Evolutionary conservation across 2,888 invertebrate species (phyloP).

Genomic region (Sphaerophoria taeniata): DNA sequence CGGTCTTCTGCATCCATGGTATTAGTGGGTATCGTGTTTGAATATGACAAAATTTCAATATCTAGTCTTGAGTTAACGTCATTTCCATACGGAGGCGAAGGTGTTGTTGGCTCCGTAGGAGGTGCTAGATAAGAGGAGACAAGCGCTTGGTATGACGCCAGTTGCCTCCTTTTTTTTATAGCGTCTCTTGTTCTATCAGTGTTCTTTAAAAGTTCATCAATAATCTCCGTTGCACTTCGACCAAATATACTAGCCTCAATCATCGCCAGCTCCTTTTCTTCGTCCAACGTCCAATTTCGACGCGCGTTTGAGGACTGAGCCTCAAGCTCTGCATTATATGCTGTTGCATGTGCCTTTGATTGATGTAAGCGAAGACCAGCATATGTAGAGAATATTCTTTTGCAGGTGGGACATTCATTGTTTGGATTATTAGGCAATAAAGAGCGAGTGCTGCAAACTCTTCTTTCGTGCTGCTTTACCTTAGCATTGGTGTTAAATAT

Average conservation of each 20-base stretch:
- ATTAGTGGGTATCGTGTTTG: background rate
- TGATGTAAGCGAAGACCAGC: background rate
- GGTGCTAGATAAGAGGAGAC: background rate
- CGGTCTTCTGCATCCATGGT: background rate
- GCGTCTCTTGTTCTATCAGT: background rate
- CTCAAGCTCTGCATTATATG: background rate
- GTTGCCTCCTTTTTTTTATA: background rate
- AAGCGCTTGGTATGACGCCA: background rate
- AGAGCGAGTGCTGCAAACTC: too few species aligned
- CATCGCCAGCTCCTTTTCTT: background rate
- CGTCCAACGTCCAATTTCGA: background rate
- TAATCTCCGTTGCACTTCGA: background rate
- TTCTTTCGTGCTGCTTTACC: too few species aligned
- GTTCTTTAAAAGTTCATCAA: background rate
- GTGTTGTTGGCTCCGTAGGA: background rate
- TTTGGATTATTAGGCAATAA: background rate
- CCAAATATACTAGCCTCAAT: background rate
- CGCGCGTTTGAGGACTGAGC: background rate
- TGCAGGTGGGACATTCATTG: background rate
- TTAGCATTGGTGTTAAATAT: too few species aligned
- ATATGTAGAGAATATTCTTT: background rate
- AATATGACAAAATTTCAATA: background rate
- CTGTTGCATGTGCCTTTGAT: background rate
- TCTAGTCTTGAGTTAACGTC: background rate
- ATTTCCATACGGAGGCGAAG: background rate